Conservation (phyloP, 1,140 invertebrate species). For the Tetragnatha versicolor region DNA sequence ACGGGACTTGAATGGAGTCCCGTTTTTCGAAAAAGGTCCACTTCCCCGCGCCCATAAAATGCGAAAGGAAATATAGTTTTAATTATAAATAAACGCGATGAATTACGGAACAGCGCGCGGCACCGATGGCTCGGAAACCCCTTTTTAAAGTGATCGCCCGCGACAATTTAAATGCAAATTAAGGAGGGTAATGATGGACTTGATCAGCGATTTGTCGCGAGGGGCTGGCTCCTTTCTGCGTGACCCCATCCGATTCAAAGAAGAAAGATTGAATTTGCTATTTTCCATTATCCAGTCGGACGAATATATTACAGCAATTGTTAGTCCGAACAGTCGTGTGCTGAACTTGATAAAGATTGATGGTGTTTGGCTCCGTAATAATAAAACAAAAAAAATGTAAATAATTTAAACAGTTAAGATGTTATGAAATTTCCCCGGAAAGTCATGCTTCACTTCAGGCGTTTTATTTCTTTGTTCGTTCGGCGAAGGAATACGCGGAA, state of each 20-base stretch:
- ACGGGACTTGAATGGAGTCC: conserved; percentile 19
- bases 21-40: conserved; percentile 43
- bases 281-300: conserved; percentile 42
- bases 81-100: conserved; percentile 5
- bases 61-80: conserved; percentile 12
- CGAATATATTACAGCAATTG: conserved; percentile 49
- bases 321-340: conserved; percentile 10
- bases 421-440: neutral
- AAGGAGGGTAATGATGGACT: neutral
- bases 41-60: neutral
- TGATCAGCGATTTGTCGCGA: neutral
- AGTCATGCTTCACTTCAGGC: neutral
- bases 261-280: conserved; percentile 33
- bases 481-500: neutral
- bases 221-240: neutral
- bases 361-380: conserved; percentile 30
- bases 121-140: too few relatives aligned
- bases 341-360: conserved; percentile 46
- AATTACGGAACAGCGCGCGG: neutral
- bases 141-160: neutral
- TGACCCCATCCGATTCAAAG: neutral
- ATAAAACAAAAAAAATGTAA: conserved; percentile 27
- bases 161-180: conserved; percentile 3
- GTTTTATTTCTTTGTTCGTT: conserved; percentile 1
- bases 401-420: conserved; percentile 16